phyloP scores from a whole-genome alignment of 2,113 vertebrate genomes.

The Carassius auratus region DNA sequence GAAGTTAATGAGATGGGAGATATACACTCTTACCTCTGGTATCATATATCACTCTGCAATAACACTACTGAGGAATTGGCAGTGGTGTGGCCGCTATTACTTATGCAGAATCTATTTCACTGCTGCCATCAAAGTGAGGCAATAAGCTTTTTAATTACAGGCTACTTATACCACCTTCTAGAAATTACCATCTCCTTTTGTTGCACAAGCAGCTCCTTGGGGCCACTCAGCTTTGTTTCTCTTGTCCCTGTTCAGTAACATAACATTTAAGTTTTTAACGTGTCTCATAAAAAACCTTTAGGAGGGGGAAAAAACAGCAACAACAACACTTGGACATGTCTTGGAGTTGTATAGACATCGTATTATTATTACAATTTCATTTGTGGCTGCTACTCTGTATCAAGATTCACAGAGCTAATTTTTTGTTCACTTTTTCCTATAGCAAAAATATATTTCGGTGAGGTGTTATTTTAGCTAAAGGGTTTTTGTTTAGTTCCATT shows the following conservation, averaged over 20 bases:
- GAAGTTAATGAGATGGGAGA: conserved; percentile 39
- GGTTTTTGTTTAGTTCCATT: conserved; percentile 28
- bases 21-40: conserved; percentile 28
- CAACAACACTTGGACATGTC: too few species aligned
- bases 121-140: conserved; percentile 28
- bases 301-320: too few species aligned
- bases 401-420: background rate
- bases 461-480: conserved; percentile 31
- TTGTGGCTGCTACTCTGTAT: background rate
- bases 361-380: conserved; percentile 15
- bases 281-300: background rate
- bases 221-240: conserved; percentile 45
- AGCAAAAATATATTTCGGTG: background rate
- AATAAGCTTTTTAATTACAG: conserved; percentile 52
- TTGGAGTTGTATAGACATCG: background rate
- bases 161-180: conserved; percentile 34
- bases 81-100: conserved; percentile 29
- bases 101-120: conserved; percentile 30
- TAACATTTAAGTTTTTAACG: background rate
- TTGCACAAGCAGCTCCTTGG: conserved; percentile 47
- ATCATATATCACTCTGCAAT: conserved; percentile 7
- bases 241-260: background rate
- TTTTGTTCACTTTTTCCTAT: background rate
- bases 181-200: conserved; percentile 48
- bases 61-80: conserved; percentile 44